Percentiles rank a stretch among this genome's conserved stretches.
These are phyloP conservation scores for Halictus ligatus DNA, from an alignment of 2,888 invertebrate species.

Conservation along the genomic window DNA sequence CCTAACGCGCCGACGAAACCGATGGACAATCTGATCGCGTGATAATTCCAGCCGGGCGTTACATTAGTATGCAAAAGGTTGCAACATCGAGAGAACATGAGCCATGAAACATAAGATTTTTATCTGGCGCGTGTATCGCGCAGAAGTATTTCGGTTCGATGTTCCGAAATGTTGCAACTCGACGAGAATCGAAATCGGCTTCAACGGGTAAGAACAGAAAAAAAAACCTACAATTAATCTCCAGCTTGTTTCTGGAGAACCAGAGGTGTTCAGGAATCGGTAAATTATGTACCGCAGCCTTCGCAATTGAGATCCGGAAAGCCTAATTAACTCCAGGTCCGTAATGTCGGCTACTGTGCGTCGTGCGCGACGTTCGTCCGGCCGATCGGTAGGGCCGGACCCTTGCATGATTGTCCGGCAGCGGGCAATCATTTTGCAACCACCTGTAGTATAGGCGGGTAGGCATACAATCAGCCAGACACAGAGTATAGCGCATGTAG, in stretches of 20 bases:
- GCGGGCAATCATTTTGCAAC: constrained; percentile 74
- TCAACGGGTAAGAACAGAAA: neutral
- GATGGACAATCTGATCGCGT: neutral
- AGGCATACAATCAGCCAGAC: constrained; percentile 66
- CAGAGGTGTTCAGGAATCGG: too few species aligned
- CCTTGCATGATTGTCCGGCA: constrained; percentile 19
- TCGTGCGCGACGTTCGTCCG: neutral
- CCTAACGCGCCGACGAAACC: neutral
- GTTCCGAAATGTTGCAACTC: neutral
- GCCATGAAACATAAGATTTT: neutral
- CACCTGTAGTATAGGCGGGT: constrained; percentile 65
- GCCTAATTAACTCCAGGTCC: neutral
- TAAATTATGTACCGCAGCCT: too few species aligned
- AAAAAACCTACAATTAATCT: neutral
- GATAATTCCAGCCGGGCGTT: neutral
- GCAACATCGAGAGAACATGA: neutral
- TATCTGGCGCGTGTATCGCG: neutral
- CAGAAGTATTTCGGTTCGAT: neutral
- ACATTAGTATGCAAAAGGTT: neutral
- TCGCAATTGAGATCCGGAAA: neutral
- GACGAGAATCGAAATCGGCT: neutral
- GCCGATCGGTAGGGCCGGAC: neutral
- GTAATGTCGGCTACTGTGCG: neutral
- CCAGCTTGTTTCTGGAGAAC: too few species aligned
- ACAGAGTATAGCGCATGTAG: constrained; percentile 45